phyloP scores from a whole-genome alignment of 2,797 vertebrate genomes.

The Sorex maritimensis region DNA sequence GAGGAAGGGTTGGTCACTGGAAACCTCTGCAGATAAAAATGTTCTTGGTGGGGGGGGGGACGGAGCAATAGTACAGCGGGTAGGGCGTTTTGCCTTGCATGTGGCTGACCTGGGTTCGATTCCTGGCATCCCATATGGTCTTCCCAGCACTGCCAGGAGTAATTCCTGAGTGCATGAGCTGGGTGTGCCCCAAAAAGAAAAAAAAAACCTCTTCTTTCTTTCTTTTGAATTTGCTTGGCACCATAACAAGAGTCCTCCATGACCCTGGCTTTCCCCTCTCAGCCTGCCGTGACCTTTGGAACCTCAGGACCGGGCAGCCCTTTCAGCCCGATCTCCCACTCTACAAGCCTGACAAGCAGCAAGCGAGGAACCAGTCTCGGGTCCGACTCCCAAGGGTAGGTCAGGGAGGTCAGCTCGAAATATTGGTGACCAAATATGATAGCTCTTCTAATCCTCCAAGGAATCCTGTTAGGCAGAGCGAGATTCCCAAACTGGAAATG shows the following conservation, averaged over 20 bases:
- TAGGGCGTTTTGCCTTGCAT: too few species aligned
- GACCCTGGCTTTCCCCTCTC: neutral
- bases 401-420: conserved; percentile 24
- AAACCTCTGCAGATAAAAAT: conserved; percentile 69
- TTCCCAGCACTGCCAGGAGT: too few species aligned
- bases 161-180: too few species aligned
- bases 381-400: conserved; percentile 39
- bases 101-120: too few species aligned
- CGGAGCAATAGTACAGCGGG: too few species aligned
- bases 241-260: neutral
- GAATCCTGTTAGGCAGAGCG: conserved; percentile 30
- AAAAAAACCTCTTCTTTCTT: neutral
- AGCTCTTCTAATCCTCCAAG: conserved; percentile 47
- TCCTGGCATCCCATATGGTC: too few species aligned
- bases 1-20: conserved; percentile 7
- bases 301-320: neutral
- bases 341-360: conserved; percentile 17
- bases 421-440: too few species aligned
- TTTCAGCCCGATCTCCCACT: conserved; percentile 50
- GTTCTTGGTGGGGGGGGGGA: neutral
- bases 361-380: neutral
- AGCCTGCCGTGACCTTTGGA: neutral
- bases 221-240: conserved; percentile 38
- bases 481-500: conserved; percentile 49
- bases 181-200: too few species aligned